Evolutionary conservation across 1,140 invertebrate genomes (phyloP).

Genomic region (Phortica variegata): DNA sequence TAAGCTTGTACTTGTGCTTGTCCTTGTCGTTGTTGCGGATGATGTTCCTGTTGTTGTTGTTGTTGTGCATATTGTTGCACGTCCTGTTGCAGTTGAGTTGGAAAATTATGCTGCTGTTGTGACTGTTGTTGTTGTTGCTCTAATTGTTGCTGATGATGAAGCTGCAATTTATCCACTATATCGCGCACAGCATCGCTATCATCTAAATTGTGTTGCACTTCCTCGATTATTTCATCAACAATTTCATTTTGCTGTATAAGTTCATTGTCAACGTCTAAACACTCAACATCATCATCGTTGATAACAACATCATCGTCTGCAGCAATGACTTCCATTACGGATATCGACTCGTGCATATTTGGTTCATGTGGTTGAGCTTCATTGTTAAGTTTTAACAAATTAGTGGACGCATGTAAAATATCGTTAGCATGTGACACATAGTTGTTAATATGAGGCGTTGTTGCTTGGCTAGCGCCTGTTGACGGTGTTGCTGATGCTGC

Average conservation of each 20-base stretch:
- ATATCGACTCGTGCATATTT: too few relatives aligned
- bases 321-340: slow-evolving; percentile 26
- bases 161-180: slow-evolving; percentile 46
- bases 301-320: slow-evolving; percentile 32
- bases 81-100: slow-evolving; percentile 6
- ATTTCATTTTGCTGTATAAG: slow-evolving; percentile 16
- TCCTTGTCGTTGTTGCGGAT: slow-evolving; percentile 16
- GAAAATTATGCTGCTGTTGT: slow-evolving; percentile 24
- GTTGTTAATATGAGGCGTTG: too few relatives aligned
- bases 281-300: slow-evolving; percentile 38
- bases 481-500: slow-evolving; percentile 18
- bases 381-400: slow-evolving; percentile 10
- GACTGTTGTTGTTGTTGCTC: slow-evolving; percentile 27
- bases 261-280: slow-evolving; percentile 15
- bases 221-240: slow-evolving; percentile 23
- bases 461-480: too few relatives aligned
- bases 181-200: slow-evolving; percentile 39
- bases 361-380: slow-evolving; percentile 21
- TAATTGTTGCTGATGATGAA: slow-evolving; percentile 39
- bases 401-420: background rate
- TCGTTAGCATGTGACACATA: too few relatives aligned
- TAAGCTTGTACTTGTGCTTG: slow-evolving; percentile 35
- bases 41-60: slow-evolving; percentile 2
- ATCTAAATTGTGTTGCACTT: slow-evolving; percentile 6
- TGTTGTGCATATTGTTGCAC: background rate